Conservation (phyloP, 1,140 invertebrate genomes). For the Drosophila pruinosa region DNA sequence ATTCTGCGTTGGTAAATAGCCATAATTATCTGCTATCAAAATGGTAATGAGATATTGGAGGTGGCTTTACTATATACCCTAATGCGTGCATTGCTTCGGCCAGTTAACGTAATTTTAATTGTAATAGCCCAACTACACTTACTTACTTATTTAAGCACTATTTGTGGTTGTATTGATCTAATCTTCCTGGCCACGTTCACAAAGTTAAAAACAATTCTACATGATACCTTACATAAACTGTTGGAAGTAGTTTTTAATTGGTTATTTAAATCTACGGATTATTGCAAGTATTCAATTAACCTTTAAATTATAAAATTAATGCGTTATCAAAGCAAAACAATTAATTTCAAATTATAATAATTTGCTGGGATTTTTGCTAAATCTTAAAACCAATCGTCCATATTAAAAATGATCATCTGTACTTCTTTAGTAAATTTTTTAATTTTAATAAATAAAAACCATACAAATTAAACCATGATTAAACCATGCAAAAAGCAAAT, state of each 20-base stretch:
- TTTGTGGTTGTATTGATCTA: not conserved
- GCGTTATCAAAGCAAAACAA: not conserved
- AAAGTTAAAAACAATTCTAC: too few species aligned
- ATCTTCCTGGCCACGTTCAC: not conserved
- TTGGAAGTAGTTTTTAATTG: too few species aligned
- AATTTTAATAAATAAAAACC: not conserved
- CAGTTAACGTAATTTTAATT: slow-evolving; percentile 14
- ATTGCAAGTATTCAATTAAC: too few species aligned
- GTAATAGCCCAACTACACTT: not conserved
- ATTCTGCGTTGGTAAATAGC: not conserved
- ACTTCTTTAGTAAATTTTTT: too few species aligned
- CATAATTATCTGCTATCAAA: not conserved
- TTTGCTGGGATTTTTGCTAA: too few species aligned
- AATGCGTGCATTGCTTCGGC: not conserved
- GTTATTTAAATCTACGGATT: too few species aligned
- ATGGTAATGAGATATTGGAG: not conserved
- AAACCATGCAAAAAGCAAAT: not conserved
- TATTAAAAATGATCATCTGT: too few species aligned
- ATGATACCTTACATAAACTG: too few species aligned
- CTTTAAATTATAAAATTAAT: too few species aligned
- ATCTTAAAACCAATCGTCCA: too few species aligned
- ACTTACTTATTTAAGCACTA: not conserved
- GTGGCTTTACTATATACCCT: not conserved
- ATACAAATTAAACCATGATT: not conserved
- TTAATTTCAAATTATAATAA: too few species aligned